Base-by-base conservation (phyloP, 2,888 invertebrate species). In the Drymonia ruficornis region DNA sequence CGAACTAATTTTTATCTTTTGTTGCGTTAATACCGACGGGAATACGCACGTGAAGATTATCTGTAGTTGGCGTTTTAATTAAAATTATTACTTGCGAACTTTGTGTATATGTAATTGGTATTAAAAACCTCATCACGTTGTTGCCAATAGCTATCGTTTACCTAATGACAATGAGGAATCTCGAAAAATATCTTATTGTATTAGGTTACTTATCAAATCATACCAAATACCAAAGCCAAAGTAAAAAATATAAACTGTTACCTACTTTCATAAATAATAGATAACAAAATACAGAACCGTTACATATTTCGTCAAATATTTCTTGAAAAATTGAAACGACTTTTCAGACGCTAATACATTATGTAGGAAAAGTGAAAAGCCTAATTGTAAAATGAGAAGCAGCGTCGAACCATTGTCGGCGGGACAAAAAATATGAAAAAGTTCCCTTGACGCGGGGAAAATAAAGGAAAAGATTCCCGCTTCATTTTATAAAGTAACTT, bases 1-100 rank as follows among this genome's bases (percentile, higher is more conserved):
- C 78, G 71, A 72, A 75, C 79, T 80, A 75, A 82, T 86, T 86
- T 84, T 80, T 78, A 65, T 71, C 72, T 79, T 75, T 82, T 80
- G 74, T 81, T 77, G 64, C 75, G 73, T 74, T 72, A 68, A 65
- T 62, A 57, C 72, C 60, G 44, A 36, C 52, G 69, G 70, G 74
- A 70, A 55, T 65, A 52, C 8, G 50, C 31, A 61, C 52, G 50
- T 65, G 49, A 58, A 59, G 50, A 52, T 50, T 45, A n/a, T 36
- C 36, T 13, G n/a, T 3, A n/a, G 13, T 36, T 36, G 36, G n/a
- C n/a, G n/a, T 6, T 36, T n/a, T 36, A n/a, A 13, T 36, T 36
- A 9, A 23, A 23, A 23, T 23, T 23, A 23, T 23, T 23, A 6
- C 6, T 23, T 23, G 23, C 23, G 7, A 23, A 23, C 23, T 23